A percentile compares a stretch with the other conserved stretches of the same genome.
Conservation (phyloP, 1,140 invertebrate species). For the Dendrolimus punctatus region DNA sequence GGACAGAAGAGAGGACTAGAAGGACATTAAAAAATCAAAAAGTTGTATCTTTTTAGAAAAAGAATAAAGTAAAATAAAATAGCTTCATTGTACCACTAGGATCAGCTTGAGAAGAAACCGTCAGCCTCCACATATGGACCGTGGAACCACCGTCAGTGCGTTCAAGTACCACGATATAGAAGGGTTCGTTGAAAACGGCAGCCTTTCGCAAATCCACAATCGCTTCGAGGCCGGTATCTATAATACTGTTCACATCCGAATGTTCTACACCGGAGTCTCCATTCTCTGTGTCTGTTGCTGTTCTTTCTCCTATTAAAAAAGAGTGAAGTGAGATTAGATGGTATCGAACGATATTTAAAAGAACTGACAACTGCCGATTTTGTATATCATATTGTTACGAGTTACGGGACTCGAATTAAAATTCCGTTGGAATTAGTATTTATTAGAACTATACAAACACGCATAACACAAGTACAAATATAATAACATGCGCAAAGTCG, state of each 20-base stretch:
- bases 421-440: too few relatives aligned
- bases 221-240: conserved; percentile 82
- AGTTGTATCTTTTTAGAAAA: not conserved
- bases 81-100: conserved; percentile 54
- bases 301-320: conserved; percentile 41
- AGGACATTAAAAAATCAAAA: too few relatives aligned
- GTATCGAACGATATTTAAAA: too few relatives aligned
- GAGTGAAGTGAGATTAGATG: not conserved
- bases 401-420: too few relatives aligned
- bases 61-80: not conserved
- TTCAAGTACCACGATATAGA: conserved; percentile 95
- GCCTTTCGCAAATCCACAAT: conserved; percentile 92
- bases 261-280: conserved; percentile 42
- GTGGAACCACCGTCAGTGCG: conserved; percentile 87
- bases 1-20: too few relatives aligned
- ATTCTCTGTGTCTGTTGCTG: conserved; percentile 37
- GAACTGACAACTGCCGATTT: too few relatives aligned
- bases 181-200: conserved; percentile 93
- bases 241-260: conserved; percentile 64
- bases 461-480: too few relatives aligned
- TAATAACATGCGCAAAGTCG: too few relatives aligned
- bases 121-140: conserved; percentile 96
- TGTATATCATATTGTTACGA: too few relatives aligned
- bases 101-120: conserved; percentile 88
- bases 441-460: too few relatives aligned